These are phyloP conservation scores for Melitaea athalia DNA, from an alignment of 2,888 invertebrate species.

Conservation along the genomic window DNA sequence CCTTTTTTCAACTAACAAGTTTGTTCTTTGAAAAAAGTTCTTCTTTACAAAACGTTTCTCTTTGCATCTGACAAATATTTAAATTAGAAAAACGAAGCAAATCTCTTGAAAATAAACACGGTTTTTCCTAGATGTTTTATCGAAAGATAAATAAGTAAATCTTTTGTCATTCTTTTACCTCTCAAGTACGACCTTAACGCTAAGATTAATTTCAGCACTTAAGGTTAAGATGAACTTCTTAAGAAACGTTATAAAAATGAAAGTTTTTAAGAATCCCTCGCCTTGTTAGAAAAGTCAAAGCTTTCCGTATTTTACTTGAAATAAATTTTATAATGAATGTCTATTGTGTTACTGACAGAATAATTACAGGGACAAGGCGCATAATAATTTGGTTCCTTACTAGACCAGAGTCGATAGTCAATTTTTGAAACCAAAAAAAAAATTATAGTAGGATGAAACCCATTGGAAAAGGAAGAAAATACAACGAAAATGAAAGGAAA, in stretches of 20 bases:
- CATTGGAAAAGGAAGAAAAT: too few relatives aligned
- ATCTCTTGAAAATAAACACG: slow-evolving; percentile 27
- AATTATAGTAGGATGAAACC: too few relatives aligned
- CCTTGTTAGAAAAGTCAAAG: slow-evolving; percentile 15
- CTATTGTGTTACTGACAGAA: not conserved
- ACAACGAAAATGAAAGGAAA: too few relatives aligned
- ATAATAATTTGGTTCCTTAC: not conserved
- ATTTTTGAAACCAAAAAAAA: too few relatives aligned
- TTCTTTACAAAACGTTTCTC: not conserved
- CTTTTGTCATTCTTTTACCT: slow-evolving; percentile 23
- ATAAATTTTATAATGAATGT: slow-evolving; percentile 4
- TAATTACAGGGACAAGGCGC: not conserved
- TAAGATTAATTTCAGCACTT: slow-evolving; percentile 29
- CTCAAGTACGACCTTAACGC: slow-evolving; percentile 10
- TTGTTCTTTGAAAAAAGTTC: not conserved
- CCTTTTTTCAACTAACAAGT: not conserved
- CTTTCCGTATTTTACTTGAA: slow-evolving; percentile 2
- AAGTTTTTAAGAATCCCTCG: slow-evolving; percentile 6
- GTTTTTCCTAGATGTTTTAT: slow-evolving; percentile 22
- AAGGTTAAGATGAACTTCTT: slow-evolving; percentile 15
- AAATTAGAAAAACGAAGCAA: slow-evolving; percentile 13
- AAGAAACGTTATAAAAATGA: slow-evolving; percentile 14
- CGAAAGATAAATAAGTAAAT: slow-evolving; percentile 30
- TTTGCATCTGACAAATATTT: slow-evolving; percentile 19
- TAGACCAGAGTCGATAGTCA: too few relatives aligned